These are phyloP conservation scores for Hycleus phaleratus DNA, from an alignment of 1,140 invertebrate species.

Conservation along the genomic window DNA sequence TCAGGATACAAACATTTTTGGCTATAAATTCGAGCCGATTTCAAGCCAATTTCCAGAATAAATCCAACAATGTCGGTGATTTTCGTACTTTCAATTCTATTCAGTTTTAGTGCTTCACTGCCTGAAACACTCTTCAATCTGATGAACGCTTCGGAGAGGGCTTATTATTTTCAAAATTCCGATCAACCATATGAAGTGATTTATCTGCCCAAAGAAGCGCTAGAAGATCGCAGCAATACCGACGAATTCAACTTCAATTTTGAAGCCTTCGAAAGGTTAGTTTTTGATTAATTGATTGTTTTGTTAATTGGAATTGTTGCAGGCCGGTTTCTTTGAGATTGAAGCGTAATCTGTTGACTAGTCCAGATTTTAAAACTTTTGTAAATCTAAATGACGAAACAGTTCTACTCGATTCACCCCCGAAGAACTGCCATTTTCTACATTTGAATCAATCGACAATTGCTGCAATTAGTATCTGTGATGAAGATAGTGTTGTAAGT, in stretches of 20 bases:
- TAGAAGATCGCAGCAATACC: background rate
- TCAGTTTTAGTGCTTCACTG: no score
- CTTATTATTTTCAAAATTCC: constrained; percentile 33
- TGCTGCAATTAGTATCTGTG: constrained; percentile 48
- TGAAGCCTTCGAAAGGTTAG: constrained; percentile 32
- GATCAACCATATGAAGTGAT: constrained; percentile 27
- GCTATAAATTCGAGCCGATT: no score
- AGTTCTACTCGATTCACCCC: constrained; percentile 27
- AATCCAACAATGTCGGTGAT: no score
- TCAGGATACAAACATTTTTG: no score
- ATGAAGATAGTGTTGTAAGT: constrained; percentile 41
- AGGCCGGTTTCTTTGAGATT: constrained; percentile 42
- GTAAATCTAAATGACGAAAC: constrained; percentile 33
- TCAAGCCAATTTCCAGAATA: no score
- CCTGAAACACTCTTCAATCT: constrained; percentile 20
- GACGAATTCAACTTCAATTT: constrained; percentile 28
- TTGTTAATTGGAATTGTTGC: constrained; percentile 9
- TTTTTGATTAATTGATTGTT: background rate
- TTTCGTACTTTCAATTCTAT: no score
- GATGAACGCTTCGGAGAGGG: constrained; percentile 28
- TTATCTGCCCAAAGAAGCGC: constrained; percentile 23
- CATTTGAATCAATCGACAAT: constrained; percentile 40
- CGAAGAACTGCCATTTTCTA: constrained; percentile 45
- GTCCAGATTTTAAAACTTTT: constrained; percentile 44
- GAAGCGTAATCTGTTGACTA: constrained; percentile 42